A percentile compares a stretch with the other conserved stretches of the same genome.
Conservation (phyloP, 2,113 vertebrate genomes). For the Bubo blakistoni region DNA sequence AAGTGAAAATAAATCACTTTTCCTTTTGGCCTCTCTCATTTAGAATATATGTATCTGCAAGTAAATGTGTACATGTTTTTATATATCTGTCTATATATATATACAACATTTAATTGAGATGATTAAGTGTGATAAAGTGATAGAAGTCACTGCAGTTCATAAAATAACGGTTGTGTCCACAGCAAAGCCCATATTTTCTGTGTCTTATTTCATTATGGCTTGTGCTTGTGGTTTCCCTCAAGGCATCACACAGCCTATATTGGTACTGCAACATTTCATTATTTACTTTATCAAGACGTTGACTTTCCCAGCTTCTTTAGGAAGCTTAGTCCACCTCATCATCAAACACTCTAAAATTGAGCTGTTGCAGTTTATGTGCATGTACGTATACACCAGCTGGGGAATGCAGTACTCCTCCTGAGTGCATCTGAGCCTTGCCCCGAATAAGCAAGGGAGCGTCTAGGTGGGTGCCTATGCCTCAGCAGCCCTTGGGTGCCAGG, state of each 20-base stretch:
- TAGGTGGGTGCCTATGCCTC: background rate
- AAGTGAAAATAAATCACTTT: background rate
- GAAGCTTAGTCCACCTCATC: background rate
- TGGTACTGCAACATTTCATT: slow-evolving; percentile 29
- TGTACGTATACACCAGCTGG: background rate
- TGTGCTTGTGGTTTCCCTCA: background rate
- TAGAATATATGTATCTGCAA: background rate
- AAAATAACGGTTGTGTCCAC: background rate
- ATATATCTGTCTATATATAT: background rate
- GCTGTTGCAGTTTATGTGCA: background rate
- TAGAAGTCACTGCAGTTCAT: background rate
- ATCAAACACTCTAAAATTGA: slow-evolving; percentile 11
- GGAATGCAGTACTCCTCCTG: background rate
- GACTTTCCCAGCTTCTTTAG: background rate
- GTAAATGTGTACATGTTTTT: background rate
- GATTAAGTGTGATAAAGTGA: background rate
- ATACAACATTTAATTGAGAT: background rate
- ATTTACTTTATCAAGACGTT: slow-evolving; percentile 29
- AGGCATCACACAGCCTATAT: background rate
- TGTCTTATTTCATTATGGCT: slow-evolving; percentile 25
- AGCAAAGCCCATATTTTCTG: background rate
- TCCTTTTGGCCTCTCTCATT: background rate
- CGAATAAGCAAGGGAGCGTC: background rate
- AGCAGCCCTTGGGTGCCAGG: background rate
- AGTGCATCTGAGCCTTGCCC: background rate